Conservation (phyloP, 2,888 invertebrate species). For the Ochropleura plecta region DNA sequence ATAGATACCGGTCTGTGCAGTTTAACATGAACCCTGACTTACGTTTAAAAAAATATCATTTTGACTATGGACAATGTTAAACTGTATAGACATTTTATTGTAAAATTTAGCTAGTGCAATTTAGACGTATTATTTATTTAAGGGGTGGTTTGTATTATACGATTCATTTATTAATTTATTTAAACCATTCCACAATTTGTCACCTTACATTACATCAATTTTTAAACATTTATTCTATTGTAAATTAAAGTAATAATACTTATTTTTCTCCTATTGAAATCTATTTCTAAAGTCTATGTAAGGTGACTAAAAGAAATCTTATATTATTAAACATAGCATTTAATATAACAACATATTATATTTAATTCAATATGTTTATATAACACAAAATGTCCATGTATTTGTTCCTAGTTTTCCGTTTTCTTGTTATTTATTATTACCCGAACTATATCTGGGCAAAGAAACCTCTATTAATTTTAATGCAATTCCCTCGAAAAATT, state of each 20-base stretch:
- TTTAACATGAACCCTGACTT: conserved; percentile 36
- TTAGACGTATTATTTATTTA: conserved; percentile 83
- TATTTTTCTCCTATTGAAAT: conserved; percentile 43
- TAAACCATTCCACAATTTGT: conserved; percentile 80
- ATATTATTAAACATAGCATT: conserved; percentile 49
- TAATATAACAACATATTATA: conserved; percentile 39
- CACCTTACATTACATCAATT: conserved; percentile 56
- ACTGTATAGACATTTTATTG: conserved; percentile 58
- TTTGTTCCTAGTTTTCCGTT: conserved; percentile 51
- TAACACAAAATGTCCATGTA: conserved; percentile 39
- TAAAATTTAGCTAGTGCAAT: conserved; percentile 85
- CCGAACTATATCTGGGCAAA: conserved; percentile 19
- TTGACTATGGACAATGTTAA: conserved; percentile 28
- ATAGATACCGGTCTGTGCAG: conserved; percentile 48
- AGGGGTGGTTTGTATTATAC: conserved; percentile 77
- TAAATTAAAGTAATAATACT: conserved; percentile 38
- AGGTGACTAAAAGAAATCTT: conserved; percentile 49
- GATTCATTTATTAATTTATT: conserved; percentile 72
- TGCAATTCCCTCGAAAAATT: conserved; percentile 35
- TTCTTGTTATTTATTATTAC: conserved; percentile 25
- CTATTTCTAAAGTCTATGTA: conserved; percentile 42
- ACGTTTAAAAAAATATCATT: conserved; percentile 1
- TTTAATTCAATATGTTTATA: conserved; percentile 27
- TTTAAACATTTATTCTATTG: conserved; percentile 36
- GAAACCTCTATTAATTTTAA: conserved; percentile 22